A percentile compares a stretch with the other conserved stretches of the same genome.
Conservation (phyloP, 2,113 vertebrate species). For the Phycodurus eques region DNA sequence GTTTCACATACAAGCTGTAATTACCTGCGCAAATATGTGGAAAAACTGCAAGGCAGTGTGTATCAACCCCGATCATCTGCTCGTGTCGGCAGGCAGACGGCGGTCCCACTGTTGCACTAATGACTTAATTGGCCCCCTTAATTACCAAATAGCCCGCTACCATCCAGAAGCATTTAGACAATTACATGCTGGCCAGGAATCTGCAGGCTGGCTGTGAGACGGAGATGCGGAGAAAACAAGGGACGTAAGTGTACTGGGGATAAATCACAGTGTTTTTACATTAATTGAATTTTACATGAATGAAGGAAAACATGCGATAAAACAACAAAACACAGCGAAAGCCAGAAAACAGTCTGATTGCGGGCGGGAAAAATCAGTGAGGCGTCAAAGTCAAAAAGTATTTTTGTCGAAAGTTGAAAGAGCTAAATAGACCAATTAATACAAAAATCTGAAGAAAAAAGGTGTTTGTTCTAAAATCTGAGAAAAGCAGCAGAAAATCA, state of each 20-base stretch:
- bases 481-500: background rate
- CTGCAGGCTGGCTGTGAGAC: constrained; percentile 32
- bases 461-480: background rate
- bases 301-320: background rate
- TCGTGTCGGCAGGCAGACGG: constrained; percentile 54
- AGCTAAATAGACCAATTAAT: background rate
- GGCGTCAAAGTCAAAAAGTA: constrained; percentile 8
- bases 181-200: constrained; percentile 69
- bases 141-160: constrained; percentile 77
- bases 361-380: background rate
- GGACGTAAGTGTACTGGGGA: constrained; percentile 14
- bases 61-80: constrained; percentile 65
- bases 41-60: constrained; percentile 53
- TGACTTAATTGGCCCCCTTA: constrained; percentile 74
- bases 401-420: constrained; percentile 10
- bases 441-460: background rate
- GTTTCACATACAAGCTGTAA: constrained; percentile 63
- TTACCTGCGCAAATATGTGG: constrained; percentile 63
- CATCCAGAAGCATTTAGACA: constrained; percentile 77
- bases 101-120: constrained; percentile 69
- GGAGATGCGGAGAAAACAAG: constrained; percentile 31
- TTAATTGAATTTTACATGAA: constrained; percentile 3
- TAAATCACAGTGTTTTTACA: constrained; percentile 17
- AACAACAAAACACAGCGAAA: constrained; percentile 1
- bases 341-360: constrained; percentile 3